Percentiles rank a stretch among this genome's conserved stretches.
Conservation (phyloP, 2,113 vertebrate genomes). For the Cricetomys ansorgei region DNA sequence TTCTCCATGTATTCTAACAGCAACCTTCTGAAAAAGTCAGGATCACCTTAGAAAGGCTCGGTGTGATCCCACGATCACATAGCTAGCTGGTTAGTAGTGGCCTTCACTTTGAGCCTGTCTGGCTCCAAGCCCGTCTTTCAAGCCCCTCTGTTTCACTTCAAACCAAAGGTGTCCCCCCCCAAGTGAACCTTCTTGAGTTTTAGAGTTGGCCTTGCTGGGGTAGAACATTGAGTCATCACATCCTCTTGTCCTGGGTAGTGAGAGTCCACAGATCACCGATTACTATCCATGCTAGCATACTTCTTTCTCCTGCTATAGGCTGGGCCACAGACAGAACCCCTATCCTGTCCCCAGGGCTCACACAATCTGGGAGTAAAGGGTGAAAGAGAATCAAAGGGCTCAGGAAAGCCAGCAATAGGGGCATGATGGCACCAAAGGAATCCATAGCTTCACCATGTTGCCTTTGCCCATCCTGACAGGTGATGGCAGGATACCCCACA, state of each 20-base stretch:
- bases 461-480: constrained; percentile 15
- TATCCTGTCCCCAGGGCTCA: not conserved
- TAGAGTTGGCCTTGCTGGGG: not conserved
- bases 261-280: not conserved
- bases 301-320: not conserved
- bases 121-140: not conserved
- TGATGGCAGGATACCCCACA: constrained; percentile 54
- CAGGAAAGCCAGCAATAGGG: not conserved
- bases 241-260: not conserved
- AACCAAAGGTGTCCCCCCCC: not conserved
- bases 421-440: not conserved
- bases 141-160: not conserved
- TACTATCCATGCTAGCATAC: not conserved
- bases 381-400: too few species aligned
- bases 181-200: not conserved
- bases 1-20: not conserved
- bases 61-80: not conserved
- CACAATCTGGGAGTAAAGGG: not conserved
- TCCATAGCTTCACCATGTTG: not conserved
- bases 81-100: not conserved
- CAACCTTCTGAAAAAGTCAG: not conserved
- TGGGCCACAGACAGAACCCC: not conserved
- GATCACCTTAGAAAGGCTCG: not conserved
- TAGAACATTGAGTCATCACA: not conserved
- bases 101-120: not conserved